Conservation (phyloP, 2,888 invertebrate genomes). For the Petrolisthes manimaculis region DNA sequence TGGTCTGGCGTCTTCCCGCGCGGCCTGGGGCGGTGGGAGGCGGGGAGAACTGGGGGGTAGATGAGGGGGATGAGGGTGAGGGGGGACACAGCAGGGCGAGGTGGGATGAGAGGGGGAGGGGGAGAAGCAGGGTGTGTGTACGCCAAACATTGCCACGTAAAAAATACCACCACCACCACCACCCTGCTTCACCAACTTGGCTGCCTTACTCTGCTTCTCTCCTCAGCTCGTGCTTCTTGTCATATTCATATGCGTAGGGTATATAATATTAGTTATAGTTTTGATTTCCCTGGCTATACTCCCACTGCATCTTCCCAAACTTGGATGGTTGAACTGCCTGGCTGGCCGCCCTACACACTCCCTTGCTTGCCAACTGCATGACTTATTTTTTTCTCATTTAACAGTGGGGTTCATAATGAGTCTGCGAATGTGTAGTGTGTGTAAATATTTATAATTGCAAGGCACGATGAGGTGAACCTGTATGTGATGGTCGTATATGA, state of each 20-base stretch:
- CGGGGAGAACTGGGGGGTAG: not conserved
- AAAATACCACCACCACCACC: conserved; percentile 41
- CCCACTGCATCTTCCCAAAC: not conserved
- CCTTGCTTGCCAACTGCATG: not conserved
- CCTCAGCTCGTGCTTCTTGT: not conserved
- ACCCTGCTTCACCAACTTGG: conserved; percentile 23
- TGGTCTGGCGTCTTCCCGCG: conserved; percentile 58
- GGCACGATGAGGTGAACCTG: no score
- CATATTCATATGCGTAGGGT: not conserved
- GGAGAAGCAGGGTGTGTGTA: conserved; percentile 49
- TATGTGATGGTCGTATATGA: no score
- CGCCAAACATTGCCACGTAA: conserved; percentile 62
- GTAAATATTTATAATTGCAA: no score
- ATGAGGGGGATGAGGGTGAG: conserved; percentile 28
- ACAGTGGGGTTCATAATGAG: no score
- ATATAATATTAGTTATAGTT: not conserved
- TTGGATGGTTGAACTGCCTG: not conserved
- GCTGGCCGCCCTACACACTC: not conserved
- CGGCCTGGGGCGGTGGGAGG: conserved; percentile 52
- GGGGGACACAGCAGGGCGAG: not conserved
- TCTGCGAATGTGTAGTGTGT: no score
- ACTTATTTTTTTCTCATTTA: not conserved
- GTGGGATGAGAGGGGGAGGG: not conserved
- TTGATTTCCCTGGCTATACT: not conserved
- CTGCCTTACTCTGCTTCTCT: conserved; percentile 24